Percentiles rank a stretch among this genome's conserved stretches.
phyloP scores from a whole-genome alignment of 2,113 vertebrate genomes.

The Tyto alba region DNA sequence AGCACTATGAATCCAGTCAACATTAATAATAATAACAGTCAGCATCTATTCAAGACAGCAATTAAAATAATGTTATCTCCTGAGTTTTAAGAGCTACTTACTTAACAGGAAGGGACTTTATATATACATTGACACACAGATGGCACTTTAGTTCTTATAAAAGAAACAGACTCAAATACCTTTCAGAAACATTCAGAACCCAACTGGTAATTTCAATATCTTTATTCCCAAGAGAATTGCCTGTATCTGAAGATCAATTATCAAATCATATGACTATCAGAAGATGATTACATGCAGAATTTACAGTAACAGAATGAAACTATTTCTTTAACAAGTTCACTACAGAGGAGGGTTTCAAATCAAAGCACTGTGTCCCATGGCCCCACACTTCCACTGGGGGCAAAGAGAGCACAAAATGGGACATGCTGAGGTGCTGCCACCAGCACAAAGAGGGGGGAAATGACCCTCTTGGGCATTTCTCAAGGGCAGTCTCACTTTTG shows the following conservation, averaged over 20 bases:
- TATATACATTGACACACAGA: conserved; percentile 17
- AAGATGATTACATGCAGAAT: not conserved
- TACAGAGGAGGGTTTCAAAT: not conserved
- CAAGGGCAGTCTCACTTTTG: not conserved
- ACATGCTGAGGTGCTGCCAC: not conserved
- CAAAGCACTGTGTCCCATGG: not conserved
- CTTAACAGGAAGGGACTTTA: conserved; percentile 35
- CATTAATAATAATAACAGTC: conserved; percentile 57
- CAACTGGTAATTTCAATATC: not conserved
- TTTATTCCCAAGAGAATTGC: not conserved
- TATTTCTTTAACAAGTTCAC: not conserved
- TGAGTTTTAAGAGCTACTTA: conserved; percentile 29
- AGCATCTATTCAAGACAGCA: conserved; percentile 35
- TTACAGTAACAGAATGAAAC: not conserved
- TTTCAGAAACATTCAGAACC: conserved; percentile 44
- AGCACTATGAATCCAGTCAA: conserved; percentile 10
- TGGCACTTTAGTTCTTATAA: conserved; percentile 13
- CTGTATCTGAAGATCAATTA: conserved; percentile 20
- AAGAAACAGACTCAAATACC: conserved; percentile 37
- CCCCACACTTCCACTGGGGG: not conserved
- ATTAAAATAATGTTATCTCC: conserved; percentile 48
- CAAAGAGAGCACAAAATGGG: not conserved
- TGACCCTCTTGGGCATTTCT: not conserved
- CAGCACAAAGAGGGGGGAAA: not conserved
- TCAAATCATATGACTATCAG: not conserved